A percentile compares a stretch with the other conserved stretches of the same genome.
phyloP scores from a whole-genome alignment of 1,140 invertebrate species.

The Psilanteris sp. region DNA sequence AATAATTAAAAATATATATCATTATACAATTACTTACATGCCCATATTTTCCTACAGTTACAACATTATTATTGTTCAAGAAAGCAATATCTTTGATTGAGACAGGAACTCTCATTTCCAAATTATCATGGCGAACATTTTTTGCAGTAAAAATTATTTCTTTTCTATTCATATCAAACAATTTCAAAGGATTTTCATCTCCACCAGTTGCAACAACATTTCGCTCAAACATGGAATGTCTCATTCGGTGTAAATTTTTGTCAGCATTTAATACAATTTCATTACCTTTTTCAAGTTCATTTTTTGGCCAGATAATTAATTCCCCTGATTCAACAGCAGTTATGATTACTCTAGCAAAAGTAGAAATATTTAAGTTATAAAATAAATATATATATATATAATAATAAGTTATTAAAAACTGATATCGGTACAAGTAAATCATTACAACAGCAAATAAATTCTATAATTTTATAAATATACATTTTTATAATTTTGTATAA shows the following conservation, averaged over 20 bases:
- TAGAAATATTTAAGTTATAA: no score
- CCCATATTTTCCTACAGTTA: conserved; percentile 73
- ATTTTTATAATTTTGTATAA: no score
- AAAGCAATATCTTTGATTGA: conserved; percentile 85
- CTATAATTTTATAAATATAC: no score
- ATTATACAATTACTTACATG: conserved; percentile 64
- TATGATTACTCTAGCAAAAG: conserved; percentile 76
- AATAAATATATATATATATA: no score
- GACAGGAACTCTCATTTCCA: conserved; percentile 84
- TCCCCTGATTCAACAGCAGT: conserved; percentile 82
- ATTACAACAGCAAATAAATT: no score
- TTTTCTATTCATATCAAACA: conserved; percentile 84
- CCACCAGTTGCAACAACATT: conserved; percentile 85
- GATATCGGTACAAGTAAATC: no score
- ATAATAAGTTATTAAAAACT: no score
- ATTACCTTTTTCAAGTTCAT: conserved; percentile 56
- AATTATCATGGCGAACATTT: conserved; percentile 85
- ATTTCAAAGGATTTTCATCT: conserved; percentile 86
- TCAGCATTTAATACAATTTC: conserved; percentile 73
- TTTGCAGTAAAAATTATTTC: conserved; percentile 83
- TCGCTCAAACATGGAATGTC: conserved; percentile 74
- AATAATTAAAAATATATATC: no score
- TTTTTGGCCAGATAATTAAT: conserved; percentile 80
- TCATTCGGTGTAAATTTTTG: conserved; percentile 80
- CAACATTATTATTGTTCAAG: conserved; percentile 75